Conservation (phyloP, 2,888 invertebrate species). For the Sepioteuthis lessoniana region DNA sequence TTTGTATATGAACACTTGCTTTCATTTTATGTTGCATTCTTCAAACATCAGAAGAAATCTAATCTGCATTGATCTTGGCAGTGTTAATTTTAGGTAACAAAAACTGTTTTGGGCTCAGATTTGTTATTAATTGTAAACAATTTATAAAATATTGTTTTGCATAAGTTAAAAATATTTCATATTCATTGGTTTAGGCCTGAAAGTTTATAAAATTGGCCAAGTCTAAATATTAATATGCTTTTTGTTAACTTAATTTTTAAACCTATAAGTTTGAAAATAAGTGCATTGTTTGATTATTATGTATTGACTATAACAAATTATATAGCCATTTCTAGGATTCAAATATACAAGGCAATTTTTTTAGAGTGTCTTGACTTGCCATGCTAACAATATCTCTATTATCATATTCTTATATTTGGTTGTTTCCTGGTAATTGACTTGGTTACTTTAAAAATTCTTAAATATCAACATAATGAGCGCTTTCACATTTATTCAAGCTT, state of each 20-base stretch:
- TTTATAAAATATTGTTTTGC: not conserved
- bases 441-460: not conserved
- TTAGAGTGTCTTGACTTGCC: not conserved
- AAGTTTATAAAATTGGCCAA: too few relatives aligned
- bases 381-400: not conserved
- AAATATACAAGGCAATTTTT: not conserved
- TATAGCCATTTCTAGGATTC: not conserved
- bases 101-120: not conserved
- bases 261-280: too few relatives aligned
- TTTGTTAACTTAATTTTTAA: too few relatives aligned
- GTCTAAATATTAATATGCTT: too few relatives aligned
- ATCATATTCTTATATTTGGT: not conserved
- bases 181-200: too few relatives aligned
- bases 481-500: not conserved
- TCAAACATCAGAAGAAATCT: not conserved
- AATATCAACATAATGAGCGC: not conserved
- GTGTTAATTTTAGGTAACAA: not conserved
- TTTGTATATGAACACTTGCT: not conserved
- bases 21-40: not conserved
- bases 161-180: too few relatives aligned
- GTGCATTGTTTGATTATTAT: too few relatives aligned
- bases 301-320: too few relatives aligned
- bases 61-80: not conserved
- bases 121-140: not conserved
- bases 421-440: too few relatives aligned